Conservation (phyloP, 2,797 vertebrate species). For the Pitangus sulphuratus region DNA sequence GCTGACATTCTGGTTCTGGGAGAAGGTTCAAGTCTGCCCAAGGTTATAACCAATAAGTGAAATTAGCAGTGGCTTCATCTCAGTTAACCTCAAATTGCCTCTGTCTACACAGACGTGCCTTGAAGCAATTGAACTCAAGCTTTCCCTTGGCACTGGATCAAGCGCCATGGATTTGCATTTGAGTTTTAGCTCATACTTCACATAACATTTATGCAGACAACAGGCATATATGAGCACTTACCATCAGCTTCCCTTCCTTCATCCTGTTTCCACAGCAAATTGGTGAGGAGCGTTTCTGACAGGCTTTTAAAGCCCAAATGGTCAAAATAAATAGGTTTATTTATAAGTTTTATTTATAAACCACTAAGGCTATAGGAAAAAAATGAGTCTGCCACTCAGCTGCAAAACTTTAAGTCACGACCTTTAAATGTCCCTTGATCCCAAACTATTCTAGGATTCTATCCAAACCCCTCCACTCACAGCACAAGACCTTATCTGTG, state of each 20-base stretch:
- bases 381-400: background rate
- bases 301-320: background rate
- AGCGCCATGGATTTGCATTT: slow-evolving; percentile 28
- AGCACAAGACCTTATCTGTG: background rate
- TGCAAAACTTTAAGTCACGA: background rate
- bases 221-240: background rate
- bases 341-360: background rate
- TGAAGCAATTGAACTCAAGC: slow-evolving; percentile 1
- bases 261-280: background rate
- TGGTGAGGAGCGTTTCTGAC: background rate
- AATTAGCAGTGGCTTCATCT: slow-evolving; percentile 60
- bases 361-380: background rate
- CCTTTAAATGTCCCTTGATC: background rate
- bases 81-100: slow-evolving; percentile 58
- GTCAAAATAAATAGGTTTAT: background rate
- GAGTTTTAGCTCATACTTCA: slow-evolving; percentile 18
- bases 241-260: background rate
- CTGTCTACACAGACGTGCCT: slow-evolving; percentile 4
- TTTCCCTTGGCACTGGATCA: slow-evolving; percentile 41
- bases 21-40: slow-evolving; percentile 14
- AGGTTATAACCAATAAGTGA: slow-evolving; percentile 30
- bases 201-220: background rate
- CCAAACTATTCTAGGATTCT: background rate
- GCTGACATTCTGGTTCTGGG: background rate
- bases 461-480: background rate